These are phyloP conservation scores for Sebastes schlegelii DNA, from an alignment of 2,113 vertebrate genomes.

Conservation along the genomic window DNA sequence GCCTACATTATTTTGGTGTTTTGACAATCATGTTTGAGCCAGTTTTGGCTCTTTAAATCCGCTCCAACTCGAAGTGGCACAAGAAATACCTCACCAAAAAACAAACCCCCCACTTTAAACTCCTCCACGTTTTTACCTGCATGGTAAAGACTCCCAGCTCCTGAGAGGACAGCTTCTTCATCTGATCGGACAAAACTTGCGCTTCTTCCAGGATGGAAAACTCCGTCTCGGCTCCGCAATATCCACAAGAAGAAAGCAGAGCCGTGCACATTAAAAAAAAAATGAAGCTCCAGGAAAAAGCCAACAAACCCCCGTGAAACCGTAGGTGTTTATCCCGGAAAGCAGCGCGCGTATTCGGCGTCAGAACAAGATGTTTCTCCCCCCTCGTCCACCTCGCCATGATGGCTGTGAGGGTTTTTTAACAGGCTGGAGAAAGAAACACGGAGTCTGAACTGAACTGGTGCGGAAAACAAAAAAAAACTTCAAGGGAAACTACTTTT, in stretches of 20 bases:
- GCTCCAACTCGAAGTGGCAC: conserved; percentile 1
- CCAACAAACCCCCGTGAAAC: conserved; percentile 42
- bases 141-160: conserved; percentile 95
- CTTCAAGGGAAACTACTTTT: conserved; percentile 78
- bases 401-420: conserved; percentile 60
- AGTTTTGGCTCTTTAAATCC: background rate
- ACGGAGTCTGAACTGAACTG: conserved; percentile 50
- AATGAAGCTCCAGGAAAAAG: conserved; percentile 70
- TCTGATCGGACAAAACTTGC: conserved; percentile 92
- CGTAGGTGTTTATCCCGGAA: conserved; percentile 60
- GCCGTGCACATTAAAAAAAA: conserved; percentile 63
- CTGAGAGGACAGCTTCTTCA: conserved; percentile 92
- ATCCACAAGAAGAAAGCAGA: conserved; percentile 78
- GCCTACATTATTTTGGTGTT: background rate
- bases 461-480: conserved; percentile 51
- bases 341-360: conserved; percentile 48
- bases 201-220: conserved; percentile 96
- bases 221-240: conserved; percentile 87
- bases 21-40: background rate
- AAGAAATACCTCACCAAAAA: background rate
- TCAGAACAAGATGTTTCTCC: conserved; percentile 50
- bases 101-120: too few relatives aligned
- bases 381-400: conserved; percentile 81
- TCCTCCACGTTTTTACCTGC: conserved; percentile 87
- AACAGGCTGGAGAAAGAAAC: conserved; percentile 39